Percentiles rank a stretch among this genome's conserved stretches.
These are phyloP conservation scores for Piprites chloris DNA, from an alignment of 2,113 vertebrate species.

Conservation along the genomic window DNA sequence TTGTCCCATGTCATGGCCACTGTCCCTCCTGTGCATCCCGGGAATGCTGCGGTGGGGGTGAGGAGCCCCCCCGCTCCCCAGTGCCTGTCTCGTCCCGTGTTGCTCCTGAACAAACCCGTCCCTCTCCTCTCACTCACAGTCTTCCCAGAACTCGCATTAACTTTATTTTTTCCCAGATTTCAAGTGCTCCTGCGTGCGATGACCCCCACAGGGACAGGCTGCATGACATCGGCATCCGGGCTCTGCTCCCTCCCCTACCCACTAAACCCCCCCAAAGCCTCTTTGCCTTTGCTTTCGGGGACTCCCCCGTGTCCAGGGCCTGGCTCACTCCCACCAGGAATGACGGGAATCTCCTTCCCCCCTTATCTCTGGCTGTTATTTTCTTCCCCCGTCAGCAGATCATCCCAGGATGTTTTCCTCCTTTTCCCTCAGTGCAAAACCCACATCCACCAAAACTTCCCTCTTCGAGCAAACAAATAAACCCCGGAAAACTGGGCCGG, in stretches of 20 bases:
- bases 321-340: fast-evolving
- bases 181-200: fast-evolving
- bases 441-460: neutral
- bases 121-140: fast-evolving
- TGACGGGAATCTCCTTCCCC: neutral
- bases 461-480: neutral
- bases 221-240: neutral
- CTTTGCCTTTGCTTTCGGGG: neutral
- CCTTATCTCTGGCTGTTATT: fast-evolving
- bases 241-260: neutral
- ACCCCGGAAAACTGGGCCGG: fast-evolving
- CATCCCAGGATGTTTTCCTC: neutral
- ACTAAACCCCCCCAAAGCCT: neutral
- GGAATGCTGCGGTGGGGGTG: fast-evolving
- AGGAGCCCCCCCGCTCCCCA: neutral
- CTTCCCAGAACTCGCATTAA: fast-evolving
- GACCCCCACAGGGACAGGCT: neutral
- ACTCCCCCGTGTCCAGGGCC: neutral
- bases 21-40: neutral
- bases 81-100: fast-evolving
- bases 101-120: neutral
- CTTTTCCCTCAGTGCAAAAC: neutral
- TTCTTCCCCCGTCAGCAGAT: neutral
- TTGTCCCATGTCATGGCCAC: neutral
- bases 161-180: neutral